phyloP scores from a whole-genome alignment of 2,888 invertebrate genomes.

The Protophormia terraenovae region DNA sequence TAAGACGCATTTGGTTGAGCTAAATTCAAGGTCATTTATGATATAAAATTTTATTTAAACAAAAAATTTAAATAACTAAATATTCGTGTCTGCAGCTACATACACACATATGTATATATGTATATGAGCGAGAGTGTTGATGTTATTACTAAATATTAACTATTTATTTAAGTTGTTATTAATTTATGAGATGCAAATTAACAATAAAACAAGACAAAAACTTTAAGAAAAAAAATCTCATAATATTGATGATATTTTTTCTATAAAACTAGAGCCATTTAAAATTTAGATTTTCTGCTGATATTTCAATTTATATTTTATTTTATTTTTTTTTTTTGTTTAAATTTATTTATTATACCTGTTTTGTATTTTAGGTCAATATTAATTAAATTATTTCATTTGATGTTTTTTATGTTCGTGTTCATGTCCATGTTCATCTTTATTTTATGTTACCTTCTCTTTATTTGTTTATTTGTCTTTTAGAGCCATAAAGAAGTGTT shows the following conservation, averaged over 20 bases:
- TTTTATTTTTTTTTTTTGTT: not conserved
- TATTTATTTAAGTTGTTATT: slow-evolving; percentile 13
- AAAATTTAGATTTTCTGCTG: not conserved
- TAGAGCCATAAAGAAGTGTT: not conserved
- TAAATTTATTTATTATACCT: not conserved
- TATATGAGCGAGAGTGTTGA: slow-evolving; percentile 4
- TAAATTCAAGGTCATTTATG: slow-evolving; percentile 57
- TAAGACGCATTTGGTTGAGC: slow-evolving; percentile 21
- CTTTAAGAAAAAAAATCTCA: not conserved
- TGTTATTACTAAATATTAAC: slow-evolving; percentile 1
- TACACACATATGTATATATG: not conserved
- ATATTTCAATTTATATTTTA: not conserved
- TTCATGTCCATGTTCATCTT: not conserved
- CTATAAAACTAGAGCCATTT: not conserved
- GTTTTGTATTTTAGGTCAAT: slow-evolving; percentile 32
- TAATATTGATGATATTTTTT: not conserved
- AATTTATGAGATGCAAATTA: slow-evolving; percentile 37
- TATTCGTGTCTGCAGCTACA: not conserved
- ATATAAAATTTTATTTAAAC: slow-evolving; percentile 28
- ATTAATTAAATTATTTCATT: slow-evolving; percentile 2
- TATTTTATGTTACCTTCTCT: too few relatives aligned
- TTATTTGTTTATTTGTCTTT: too few relatives aligned
- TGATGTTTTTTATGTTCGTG: not conserved
- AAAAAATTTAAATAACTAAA: slow-evolving; percentile 43
- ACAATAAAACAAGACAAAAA: not conserved